phyloP scores from a whole-genome alignment of 1,140 invertebrate species.

The Lordiphosa collinella region DNA sequence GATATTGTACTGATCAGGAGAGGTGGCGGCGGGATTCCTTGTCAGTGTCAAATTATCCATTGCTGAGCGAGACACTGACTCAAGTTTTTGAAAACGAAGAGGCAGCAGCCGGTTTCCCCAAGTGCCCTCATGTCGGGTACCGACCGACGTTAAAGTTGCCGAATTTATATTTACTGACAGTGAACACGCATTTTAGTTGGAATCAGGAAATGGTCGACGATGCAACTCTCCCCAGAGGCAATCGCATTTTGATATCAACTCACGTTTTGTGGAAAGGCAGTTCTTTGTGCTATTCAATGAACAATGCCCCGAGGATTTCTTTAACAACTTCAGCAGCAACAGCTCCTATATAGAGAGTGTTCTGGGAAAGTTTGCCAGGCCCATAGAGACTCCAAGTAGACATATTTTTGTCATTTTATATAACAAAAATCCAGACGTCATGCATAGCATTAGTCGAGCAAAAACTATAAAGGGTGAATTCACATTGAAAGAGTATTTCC shows the following conservation, averaged over 20 bases:
- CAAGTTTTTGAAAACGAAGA: conserved; percentile 53
- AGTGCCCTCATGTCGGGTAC: conserved; percentile 16
- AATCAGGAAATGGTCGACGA: conserved; percentile 17
- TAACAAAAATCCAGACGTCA: conserved; percentile 41
- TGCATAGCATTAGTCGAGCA: conserved; percentile 42
- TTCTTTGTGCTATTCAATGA: conserved; percentile 52
- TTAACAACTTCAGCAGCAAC: conserved; percentile 7
- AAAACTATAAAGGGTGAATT: conserved; percentile 34
- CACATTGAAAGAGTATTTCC: conserved; percentile 57
- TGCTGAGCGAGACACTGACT: conserved; percentile 34
- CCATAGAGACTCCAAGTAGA: conserved; percentile 31
- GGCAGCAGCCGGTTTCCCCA: conserved; percentile 22
- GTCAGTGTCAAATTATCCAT: not conserved
- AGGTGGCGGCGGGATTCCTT: conserved; percentile 22
- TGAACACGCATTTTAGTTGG: conserved; percentile 46
- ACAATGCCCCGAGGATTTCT: conserved; percentile 22
- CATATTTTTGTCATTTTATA: conserved; percentile 66
- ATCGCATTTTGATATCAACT: conserved; percentile 1
- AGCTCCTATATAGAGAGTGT: conserved; percentile 28
- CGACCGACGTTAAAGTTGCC: conserved; percentile 23
- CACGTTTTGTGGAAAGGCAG: conserved; percentile 31
- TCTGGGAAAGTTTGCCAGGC: conserved; percentile 43
- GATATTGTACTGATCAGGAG: conserved; percentile 38
- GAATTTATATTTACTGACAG: conserved; percentile 27
- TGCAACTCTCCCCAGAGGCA: not conserved